phyloP scores from a whole-genome alignment of 2,797 vertebrate genomes.

The Tenualosa thibaudeaui region DNA sequence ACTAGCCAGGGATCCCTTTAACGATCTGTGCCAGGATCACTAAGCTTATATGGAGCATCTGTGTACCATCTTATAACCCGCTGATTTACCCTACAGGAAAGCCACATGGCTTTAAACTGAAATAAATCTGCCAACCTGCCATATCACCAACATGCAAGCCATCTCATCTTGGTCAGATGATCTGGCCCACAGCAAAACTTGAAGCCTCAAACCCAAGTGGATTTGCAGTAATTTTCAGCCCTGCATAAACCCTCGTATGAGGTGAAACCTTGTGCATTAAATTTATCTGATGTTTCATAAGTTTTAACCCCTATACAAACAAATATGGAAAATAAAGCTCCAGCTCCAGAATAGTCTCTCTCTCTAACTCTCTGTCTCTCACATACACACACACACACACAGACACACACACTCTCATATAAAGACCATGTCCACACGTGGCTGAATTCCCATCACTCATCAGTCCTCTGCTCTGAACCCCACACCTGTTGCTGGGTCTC shows the following conservation, averaged over 20 bases:
- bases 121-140: neutral
- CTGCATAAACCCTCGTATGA: neutral
- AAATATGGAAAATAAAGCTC: neutral
- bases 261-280: neutral
- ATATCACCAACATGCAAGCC: neutral
- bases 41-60: neutral
- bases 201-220: neutral
- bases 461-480: neutral
- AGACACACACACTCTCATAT: neutral
- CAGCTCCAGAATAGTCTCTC: neutral
- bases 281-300: neutral
- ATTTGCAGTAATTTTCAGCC: neutral
- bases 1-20: neutral
- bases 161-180: neutral
- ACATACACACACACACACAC: neutral
- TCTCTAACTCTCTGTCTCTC: too few relatives aligned
- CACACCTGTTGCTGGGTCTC: constrained; percentile 35
- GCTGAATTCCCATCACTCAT: constrained; percentile 2
- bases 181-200: neutral
- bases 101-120: neutral
- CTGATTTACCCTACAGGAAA: neutral
- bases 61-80: neutral
- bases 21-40: neutral
- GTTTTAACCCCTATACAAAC: neutral
- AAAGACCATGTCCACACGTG: neutral